These are phyloP conservation scores for Nomada ferruginata DNA, from an alignment of 2,888 invertebrate species.

Conservation along the genomic window DNA sequence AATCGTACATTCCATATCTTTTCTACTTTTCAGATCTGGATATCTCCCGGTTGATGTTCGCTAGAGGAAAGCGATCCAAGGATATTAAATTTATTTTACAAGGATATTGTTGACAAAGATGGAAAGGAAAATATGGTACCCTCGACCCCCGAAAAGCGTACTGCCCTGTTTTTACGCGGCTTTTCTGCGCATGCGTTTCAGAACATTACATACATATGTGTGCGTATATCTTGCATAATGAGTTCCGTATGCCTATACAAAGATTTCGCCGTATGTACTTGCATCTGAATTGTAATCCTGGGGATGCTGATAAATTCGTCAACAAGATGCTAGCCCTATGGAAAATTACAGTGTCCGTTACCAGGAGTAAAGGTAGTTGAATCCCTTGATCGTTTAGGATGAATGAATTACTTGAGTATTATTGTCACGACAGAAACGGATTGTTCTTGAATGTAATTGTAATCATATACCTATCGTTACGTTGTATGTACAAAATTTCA, in stretches of 20 bases:
- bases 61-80: neutral
- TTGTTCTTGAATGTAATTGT: slow-evolving; percentile 9
- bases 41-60: neutral
- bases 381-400: slow-evolving; percentile 32
- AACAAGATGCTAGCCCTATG: slow-evolving; percentile 39
- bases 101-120: neutral
- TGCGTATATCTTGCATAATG: slow-evolving; percentile 18
- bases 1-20: neutral
- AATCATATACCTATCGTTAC: neutral
- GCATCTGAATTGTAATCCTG: slow-evolving; percentile 1
- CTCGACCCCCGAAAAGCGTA: neutral
- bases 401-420: slow-evolving; percentile 1
- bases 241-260: neutral
- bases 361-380: slow-evolving; percentile 16
- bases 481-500: neutral
- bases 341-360: slow-evolving; percentile 60
- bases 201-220: neutral
- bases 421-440: neutral
- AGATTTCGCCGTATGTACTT: neutral
- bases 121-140: neutral
- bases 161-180: slow-evolving; percentile 10
- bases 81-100: neutral
- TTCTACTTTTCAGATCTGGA: neutral
- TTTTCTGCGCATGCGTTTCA: slow-evolving; percentile 35
- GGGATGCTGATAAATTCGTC: slow-evolving; percentile 32